These are phyloP conservation scores for Myotis findleyi DNA, from an alignment of 2,797 vertebrate genomes.

Conservation along the genomic window DNA sequence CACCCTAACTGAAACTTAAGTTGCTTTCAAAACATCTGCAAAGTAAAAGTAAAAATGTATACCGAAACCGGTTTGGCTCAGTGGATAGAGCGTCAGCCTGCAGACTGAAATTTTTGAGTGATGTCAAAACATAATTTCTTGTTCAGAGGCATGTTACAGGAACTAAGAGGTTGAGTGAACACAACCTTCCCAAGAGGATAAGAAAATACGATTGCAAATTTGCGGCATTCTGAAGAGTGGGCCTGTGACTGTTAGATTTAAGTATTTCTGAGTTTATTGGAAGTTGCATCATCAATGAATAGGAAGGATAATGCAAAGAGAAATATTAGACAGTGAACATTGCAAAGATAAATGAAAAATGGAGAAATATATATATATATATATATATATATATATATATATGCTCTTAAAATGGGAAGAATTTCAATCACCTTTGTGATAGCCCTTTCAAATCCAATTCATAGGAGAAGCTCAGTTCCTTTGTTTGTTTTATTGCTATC, in stretches of 20 bases:
- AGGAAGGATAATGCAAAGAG: neutral
- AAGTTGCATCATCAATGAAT: neutral
- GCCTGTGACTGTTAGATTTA: neutral
- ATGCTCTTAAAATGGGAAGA: too few relatives aligned
- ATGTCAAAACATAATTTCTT: neutral
- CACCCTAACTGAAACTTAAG: neutral
- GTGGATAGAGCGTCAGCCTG: too few relatives aligned
- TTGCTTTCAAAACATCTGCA: neutral
- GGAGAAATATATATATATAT: neutral
- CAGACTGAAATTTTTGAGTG: neutral
- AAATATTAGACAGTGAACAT: neutral
- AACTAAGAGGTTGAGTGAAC: neutral
- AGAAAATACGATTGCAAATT: neutral
- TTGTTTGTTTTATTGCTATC: neutral
- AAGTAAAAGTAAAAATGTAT: neutral
- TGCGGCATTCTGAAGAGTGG: neutral
- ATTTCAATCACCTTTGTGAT: too few relatives aligned
- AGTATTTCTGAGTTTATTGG: neutral
- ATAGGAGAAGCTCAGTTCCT: neutral
- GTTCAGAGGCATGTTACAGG: neutral
- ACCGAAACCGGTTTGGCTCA: too few relatives aligned
- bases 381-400: too few relatives aligned
- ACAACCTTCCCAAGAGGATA: neutral
- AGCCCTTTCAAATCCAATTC: neutral
- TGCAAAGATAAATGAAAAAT: constrained; percentile 19